These are phyloP conservation scores for Hippocampus barbouri DNA, from an alignment of 2,113 vertebrate species.

Conservation along the genomic window DNA sequence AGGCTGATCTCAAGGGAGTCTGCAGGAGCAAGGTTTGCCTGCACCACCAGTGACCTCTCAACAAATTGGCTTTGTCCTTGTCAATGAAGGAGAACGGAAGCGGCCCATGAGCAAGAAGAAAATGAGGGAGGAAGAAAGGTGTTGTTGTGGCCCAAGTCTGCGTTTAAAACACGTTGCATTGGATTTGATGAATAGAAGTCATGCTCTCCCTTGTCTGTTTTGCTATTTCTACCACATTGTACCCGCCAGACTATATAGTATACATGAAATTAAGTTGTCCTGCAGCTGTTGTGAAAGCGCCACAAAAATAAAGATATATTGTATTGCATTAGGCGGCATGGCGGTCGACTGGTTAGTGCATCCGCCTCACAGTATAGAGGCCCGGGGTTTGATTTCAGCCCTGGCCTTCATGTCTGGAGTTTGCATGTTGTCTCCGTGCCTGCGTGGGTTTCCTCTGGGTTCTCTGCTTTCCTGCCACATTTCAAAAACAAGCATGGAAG, in stretches of 20 bases:
- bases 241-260: background rate
- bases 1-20: conserved; percentile 59
- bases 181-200: conserved; percentile 17
- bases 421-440: too few relatives aligned
- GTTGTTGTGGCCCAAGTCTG: conserved; percentile 36
- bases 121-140: conserved; percentile 24
- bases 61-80: conserved; percentile 77
- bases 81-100: conserved; percentile 57
- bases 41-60: conserved; percentile 65
- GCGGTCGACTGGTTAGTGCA: too few relatives aligned
- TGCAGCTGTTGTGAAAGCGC: too few relatives aligned
- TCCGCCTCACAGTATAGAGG: too few relatives aligned
- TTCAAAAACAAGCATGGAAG: too few relatives aligned
- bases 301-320: too few relatives aligned
- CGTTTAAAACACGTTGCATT: conserved; percentile 25
- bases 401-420: too few relatives aligned
- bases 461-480: too few relatives aligned
- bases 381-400: too few relatives aligned
- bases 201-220: conserved; percentile 15
- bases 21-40: conserved; percentile 63
- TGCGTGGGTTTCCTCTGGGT: too few relatives aligned
- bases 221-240: background rate
- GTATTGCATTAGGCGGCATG: too few relatives aligned
- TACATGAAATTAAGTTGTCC: too few relatives aligned
- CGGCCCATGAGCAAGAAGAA: conserved; percentile 36